These are phyloP conservation scores for Rhizoglyphus robini DNA, from an alignment of 1,140 invertebrate genomes.

Conservation along the genomic window DNA sequence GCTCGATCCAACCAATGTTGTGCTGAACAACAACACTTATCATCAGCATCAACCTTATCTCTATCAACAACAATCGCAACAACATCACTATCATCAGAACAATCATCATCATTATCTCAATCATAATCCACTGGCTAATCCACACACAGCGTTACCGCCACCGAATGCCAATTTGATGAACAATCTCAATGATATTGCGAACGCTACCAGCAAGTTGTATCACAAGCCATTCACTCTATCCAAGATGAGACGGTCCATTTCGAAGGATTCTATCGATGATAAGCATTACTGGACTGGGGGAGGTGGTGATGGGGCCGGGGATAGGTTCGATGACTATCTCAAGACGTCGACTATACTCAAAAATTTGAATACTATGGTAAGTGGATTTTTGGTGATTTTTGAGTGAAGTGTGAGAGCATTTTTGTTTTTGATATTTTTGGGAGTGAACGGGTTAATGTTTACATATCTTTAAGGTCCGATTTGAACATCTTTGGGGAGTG, in stretches of 20 bases:
- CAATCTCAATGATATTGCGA: neutral
- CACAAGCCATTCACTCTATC: neutral
- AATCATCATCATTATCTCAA: neutral
- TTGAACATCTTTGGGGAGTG: no score
- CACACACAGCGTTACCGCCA: no score
- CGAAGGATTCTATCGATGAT: slow-evolving; percentile 10
- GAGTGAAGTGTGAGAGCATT: neutral
- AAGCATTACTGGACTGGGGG: slow-evolving; percentile 2
- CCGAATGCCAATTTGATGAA: neutral
- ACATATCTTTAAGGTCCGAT: no score
- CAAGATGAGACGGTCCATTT: slow-evolving; percentile 6
- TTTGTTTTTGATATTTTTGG: no score
- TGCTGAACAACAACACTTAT: neutral
- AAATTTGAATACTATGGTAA: slow-evolving; percentile 1
- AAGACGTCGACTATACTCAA: neutral
- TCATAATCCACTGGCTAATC: neutral
- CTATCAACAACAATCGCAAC: neutral
- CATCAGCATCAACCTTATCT: neutral
- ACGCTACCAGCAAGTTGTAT: neutral
- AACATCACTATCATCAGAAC: neutral
- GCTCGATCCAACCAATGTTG: neutral
- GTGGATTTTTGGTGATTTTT: neutral
- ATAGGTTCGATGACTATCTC: neutral
- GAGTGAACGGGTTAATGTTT: no score
- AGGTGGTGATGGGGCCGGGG: neutral